Conservation (phyloP, 2,888 invertebrate species). For the Plagodis pulveraria region DNA sequence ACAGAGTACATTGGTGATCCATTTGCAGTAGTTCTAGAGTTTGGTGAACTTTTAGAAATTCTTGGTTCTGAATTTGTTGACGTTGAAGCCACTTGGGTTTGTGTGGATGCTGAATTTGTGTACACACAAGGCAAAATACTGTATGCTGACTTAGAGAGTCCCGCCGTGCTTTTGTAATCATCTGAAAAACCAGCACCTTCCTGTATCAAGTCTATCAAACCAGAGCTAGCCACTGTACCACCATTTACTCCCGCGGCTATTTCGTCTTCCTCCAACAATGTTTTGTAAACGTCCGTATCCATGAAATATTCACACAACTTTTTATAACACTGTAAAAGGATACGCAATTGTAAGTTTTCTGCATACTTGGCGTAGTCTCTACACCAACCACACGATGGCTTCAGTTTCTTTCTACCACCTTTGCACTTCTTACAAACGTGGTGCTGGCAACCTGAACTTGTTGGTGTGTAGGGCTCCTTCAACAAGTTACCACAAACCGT, state of each 20-base stretch:
- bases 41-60: constrained; percentile 69
- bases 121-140: constrained; percentile 90
- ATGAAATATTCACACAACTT: constrained; percentile 94
- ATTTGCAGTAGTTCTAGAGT: constrained; percentile 70
- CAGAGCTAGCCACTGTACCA: constrained; percentile 81
- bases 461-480: constrained; percentile 92
- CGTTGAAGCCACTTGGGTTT: constrained; percentile 67
- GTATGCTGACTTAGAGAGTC: constrained; percentile 90
- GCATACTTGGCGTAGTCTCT: constrained; percentile 92
- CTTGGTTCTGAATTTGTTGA: constrained; percentile 63
- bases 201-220: constrained; percentile 90
- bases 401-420: constrained; percentile 93
- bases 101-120: constrained; percentile 85
- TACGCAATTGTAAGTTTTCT: constrained; percentile 92
- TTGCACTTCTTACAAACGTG: constrained; percentile 94
- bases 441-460: constrained; percentile 92
- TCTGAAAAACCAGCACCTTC: constrained; percentile 92
- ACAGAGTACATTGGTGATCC: constrained; percentile 88
- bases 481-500: constrained; percentile 94
- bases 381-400: constrained; percentile 94
- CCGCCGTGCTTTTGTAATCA: constrained; percentile 89
- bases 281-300: constrained; percentile 89
- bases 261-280: constrained; percentile 82
- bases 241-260: constrained; percentile 80
- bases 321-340: constrained; percentile 94